Percentiles rank a stretch among this genome's conserved stretches.
These are phyloP conservation scores for Chaetodon auriga DNA, from an alignment of 2,113 vertebrate genomes.

Conservation along the genomic window DNA sequence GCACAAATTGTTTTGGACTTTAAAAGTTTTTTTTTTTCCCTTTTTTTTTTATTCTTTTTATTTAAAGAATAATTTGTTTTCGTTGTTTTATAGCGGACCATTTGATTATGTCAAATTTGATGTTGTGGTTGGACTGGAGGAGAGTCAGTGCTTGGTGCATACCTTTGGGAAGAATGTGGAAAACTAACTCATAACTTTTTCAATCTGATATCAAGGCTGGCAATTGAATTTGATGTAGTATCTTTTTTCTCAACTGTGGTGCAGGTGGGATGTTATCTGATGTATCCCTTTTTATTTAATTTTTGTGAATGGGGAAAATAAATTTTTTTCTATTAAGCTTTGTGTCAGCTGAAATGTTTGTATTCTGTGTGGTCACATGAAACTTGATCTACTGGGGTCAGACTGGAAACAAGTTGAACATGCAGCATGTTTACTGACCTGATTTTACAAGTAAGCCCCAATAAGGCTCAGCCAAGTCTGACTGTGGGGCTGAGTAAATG, in stretches of 20 bases:
- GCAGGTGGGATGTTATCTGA: slow-evolving; percentile 79
- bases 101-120: slow-evolving; percentile 72
- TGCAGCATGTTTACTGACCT: no score
- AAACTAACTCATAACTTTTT: slow-evolving; percentile 70
- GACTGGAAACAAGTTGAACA: no score
- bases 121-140: slow-evolving; percentile 62
- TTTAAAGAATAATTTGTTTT: slow-evolving; percentile 84
- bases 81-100: slow-evolving; percentile 84
- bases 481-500: no score
- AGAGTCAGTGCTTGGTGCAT: slow-evolving; percentile 60
- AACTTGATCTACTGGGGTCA: neutral
- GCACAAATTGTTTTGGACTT: slow-evolving; percentile 83
- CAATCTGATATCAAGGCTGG: slow-evolving; percentile 72
- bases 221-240: slow-evolving; percentile 71
- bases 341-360: slow-evolving; percentile 26
- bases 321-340: slow-evolving; percentile 79
- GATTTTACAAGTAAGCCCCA: no score
- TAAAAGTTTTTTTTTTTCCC: slow-evolving; percentile 76
- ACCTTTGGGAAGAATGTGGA: slow-evolving; percentile 68
- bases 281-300: slow-evolving; percentile 82
- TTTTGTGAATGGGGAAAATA: slow-evolving; percentile 82
- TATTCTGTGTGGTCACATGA: neutral
- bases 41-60: slow-evolving; percentile 77
- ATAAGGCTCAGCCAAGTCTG: no score
- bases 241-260: slow-evolving; percentile 71